Evolutionary conservation across 2,888 invertebrate species (phyloP), one percentile per base, ranked within the genome.

Genomic region (Nowickia ferox): DNA sequence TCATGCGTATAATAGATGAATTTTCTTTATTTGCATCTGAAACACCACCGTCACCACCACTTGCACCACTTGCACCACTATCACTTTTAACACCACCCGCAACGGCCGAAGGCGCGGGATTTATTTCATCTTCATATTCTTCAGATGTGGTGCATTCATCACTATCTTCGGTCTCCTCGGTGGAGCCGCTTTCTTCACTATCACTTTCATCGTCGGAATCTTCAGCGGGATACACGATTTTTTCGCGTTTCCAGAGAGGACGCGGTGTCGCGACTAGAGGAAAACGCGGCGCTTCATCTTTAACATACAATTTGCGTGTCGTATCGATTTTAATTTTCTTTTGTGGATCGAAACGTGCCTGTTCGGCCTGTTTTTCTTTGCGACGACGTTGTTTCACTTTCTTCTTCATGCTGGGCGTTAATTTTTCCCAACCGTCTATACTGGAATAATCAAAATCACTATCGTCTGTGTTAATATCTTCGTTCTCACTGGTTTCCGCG

Each of bases 181-280:
- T 88, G 68, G 89, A 89, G 86, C 89, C 90, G 72, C 90, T 90
- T 57, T 89, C 90, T 85, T 91, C 92, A 86, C 91, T 93, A 84
- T 90, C 90, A 82, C 89, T 90, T 72, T 94, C 94, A 44, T 91
- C 91, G 38, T 92, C 92, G 10, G 91, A 90, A 17, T 94, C 93
- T 87, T 94, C 94, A 86, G 94, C 94, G 90, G 88, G 91, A 78
- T 91, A 92, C 48, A 91, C 90, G 76, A 92, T 90, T 90, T 94
- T 95, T 89, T 94, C 94, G 9, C 92, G 92, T 84, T 92, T 93
- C 92, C 92, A 93, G 44, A 95, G 91, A 8, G 95, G 95, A 71
- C 95, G 93, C 71, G 95, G 95, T 68, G 95, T 95, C 22, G 95
- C 95, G 89, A 95, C 94, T 69, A 95, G 90, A 22, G 94, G 94